Conservation (phyloP, 2,113 vertebrate species). For the Gymnobelideus leadbeateri region DNA sequence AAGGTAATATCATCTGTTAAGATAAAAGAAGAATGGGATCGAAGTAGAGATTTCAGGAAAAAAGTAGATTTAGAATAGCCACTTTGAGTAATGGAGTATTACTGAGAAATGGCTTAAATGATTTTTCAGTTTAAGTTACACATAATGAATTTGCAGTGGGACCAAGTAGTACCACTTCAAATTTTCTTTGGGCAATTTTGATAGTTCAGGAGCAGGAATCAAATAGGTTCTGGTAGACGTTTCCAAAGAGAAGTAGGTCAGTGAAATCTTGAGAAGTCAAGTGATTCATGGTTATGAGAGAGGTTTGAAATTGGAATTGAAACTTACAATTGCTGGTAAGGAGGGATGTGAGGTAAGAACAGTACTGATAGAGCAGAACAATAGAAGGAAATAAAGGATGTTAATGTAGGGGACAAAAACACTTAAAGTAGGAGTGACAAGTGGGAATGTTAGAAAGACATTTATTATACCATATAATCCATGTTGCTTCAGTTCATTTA, state of each 20-base stretch:
- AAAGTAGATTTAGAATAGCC: not conserved
- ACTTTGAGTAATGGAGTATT: not conserved
- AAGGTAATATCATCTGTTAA: not conserved
- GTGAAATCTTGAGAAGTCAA: not conserved
- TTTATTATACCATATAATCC: not conserved
- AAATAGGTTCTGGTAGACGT: not conserved
- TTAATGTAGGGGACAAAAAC: not conserved
- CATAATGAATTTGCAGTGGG: not conserved
- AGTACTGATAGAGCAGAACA: not conserved
- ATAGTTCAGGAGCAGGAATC: not conserved
- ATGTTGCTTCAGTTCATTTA: not conserved
- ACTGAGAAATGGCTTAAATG: not conserved
- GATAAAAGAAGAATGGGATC: not conserved
- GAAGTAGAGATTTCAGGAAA: not conserved
- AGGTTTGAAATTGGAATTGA: too few relatives aligned
- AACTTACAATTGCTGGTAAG: not conserved
- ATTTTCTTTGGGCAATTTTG: not conserved
- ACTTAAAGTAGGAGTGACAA: not conserved
- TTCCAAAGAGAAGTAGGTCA: not conserved
- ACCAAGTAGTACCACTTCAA: not conserved
- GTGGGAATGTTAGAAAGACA: not conserved
- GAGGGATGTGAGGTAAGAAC: not conserved
- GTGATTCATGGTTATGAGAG: not conserved
- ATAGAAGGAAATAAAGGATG: not conserved
- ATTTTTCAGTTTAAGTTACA: not conserved